Evolutionary conservation across 2,113 vertebrate genomes (phyloP).

Genomic region (Sclerurus mexicanus): DNA sequence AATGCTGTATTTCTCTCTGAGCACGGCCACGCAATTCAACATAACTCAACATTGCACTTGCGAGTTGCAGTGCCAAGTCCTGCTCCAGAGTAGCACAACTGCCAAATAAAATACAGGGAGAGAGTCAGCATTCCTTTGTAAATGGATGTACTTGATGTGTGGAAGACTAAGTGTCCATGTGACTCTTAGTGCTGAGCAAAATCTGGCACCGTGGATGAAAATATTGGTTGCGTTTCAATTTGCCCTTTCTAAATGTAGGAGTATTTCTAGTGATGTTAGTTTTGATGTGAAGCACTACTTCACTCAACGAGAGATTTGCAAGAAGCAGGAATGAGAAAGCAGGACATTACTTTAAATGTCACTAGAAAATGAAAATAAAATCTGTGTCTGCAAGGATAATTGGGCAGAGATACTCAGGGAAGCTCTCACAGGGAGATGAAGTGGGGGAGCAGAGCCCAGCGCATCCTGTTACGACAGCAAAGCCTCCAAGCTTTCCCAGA

Average conservation of each 20-base stretch:
- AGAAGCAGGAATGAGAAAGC: not conserved
- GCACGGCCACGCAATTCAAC: not conserved
- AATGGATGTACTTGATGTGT: not conserved
- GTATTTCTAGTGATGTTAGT: not conserved
- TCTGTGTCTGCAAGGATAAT: not conserved
- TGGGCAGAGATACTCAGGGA: not conserved
- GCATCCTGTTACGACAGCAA: not conserved
- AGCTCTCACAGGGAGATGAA: not conserved
- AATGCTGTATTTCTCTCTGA: not conserved
- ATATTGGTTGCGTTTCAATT: not conserved
- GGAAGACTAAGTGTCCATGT: not conserved
- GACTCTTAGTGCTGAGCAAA: not conserved
- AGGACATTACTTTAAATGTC: conserved; percentile 9
- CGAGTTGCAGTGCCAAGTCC: conserved; percentile 4
- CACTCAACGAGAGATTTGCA: not conserved
- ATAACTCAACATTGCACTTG: not conserved
- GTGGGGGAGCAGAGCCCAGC: not conserved
- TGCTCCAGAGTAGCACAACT: not conserved
- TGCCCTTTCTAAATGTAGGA: not conserved
- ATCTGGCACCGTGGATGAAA: not conserved
- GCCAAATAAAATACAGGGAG: conserved; percentile 37
- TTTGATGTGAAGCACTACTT: not conserved
- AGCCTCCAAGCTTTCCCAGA: not conserved
- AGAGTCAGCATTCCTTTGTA: conserved; percentile 25
- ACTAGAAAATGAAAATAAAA: conserved; percentile 37